Percentiles rank a stretch among this genome's conserved stretches.
These are phyloP conservation scores for Cnemophilus loriae DNA, from an alignment of 2,113 vertebrate genomes.

Conservation along the genomic window DNA sequence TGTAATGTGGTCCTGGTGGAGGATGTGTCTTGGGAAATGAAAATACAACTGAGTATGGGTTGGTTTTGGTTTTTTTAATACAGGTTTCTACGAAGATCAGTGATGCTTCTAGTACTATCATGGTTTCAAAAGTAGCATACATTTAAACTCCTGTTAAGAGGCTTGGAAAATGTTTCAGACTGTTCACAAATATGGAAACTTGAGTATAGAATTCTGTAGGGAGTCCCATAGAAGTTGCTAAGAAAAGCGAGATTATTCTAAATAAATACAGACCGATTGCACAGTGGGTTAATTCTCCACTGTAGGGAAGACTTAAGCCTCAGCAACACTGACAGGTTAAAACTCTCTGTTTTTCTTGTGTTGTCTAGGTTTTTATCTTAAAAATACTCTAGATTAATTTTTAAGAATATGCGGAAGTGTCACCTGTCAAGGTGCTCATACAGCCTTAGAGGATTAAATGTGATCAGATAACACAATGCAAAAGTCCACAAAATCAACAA, in stretches of 20 bases:
- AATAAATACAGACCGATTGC: not conserved
- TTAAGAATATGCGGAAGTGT: not conserved
- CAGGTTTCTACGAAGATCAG: not conserved
- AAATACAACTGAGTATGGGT: not conserved
- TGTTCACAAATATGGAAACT: not conserved
- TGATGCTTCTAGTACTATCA: not conserved
- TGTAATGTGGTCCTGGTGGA: not conserved
- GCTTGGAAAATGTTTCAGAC: not conserved
- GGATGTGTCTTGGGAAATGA: not conserved
- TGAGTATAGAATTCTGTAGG: not conserved
- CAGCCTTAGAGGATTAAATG: not conserved
- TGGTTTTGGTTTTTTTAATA: not conserved
- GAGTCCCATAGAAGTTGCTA: not conserved
- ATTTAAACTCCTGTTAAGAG: not conserved
- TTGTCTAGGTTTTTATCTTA: not conserved
- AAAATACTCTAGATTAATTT: not conserved
- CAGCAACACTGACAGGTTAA: not conserved
- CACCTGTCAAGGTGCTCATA: not conserved
- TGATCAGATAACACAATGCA: not conserved
- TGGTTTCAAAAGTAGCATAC: not conserved
- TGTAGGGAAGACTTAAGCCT: not conserved
- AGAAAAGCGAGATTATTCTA: not conserved
- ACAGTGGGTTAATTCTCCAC: not conserved
- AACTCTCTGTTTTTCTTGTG: not conserved
- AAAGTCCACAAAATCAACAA: not conserved